Conservation (phyloP, 2,888 invertebrate species). For the Ferdinandea cuprea region DNA sequence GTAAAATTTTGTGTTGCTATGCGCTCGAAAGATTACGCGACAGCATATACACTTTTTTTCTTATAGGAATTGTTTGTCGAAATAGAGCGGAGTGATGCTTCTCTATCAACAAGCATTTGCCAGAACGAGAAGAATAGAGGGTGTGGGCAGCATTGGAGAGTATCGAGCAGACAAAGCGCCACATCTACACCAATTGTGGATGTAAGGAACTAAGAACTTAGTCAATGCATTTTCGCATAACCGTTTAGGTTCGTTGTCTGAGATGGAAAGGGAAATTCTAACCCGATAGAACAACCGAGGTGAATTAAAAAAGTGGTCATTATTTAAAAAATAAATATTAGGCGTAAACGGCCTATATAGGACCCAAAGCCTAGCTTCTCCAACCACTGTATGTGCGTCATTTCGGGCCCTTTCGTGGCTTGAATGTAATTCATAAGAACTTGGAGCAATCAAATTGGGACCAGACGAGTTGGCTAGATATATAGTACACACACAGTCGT, state of each 20-base stretch:
- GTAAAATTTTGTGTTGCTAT: slow-evolving; percentile 70
- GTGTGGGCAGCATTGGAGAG: slow-evolving; percentile 60
- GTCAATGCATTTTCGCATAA: slow-evolving; percentile 5
- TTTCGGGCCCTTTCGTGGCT: no score
- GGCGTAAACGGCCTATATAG: no score
- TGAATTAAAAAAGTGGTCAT: neutral
- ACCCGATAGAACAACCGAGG: slow-evolving; percentile 1
- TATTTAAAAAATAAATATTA: no score
- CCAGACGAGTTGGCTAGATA: no score
- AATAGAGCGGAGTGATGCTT: slow-evolving; percentile 47
- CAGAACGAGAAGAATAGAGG: slow-evolving; percentile 55
- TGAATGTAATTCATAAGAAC: no score
- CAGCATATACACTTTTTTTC: slow-evolving; percentile 65
- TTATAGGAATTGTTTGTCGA: slow-evolving; percentile 59
- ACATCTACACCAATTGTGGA: neutral
- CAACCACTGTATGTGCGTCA: no score
- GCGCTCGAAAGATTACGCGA: slow-evolving; percentile 70
- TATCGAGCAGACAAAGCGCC: slow-evolving; percentile 36
- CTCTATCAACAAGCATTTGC: slow-evolving; percentile 54
- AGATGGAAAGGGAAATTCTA: neutral
- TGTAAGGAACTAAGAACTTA: neutral
- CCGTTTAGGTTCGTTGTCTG: slow-evolving; percentile 22
- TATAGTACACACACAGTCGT: no score
- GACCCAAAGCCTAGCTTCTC: no score
- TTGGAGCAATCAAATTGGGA: no score